Conservation (phyloP, 2,113 vertebrate genomes). For the Chloroceryle aenea region DNA sequence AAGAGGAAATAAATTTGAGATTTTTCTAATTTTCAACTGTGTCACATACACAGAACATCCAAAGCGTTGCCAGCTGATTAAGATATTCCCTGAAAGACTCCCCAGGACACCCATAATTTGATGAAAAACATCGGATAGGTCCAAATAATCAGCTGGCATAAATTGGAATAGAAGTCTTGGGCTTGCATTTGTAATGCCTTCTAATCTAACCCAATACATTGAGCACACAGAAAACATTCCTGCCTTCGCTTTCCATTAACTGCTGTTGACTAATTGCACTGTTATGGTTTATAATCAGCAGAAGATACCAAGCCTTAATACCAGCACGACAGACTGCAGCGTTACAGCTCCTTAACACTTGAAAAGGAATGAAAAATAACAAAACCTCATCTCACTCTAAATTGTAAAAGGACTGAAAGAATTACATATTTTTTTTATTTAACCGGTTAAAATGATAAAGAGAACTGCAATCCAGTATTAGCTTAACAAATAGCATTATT, state of each 20-base stretch:
- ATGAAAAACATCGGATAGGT: not conserved
- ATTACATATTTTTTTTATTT: not conserved
- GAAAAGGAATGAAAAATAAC: not conserved
- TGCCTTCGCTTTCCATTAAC: not conserved
- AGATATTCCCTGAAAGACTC: not conserved
- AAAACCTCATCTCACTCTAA: not conserved
- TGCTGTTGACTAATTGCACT: not conserved
- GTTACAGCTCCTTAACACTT: not conserved
- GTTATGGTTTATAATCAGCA: not conserved
- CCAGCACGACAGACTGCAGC: not conserved
- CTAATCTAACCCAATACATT: not conserved
- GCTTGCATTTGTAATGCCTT: not conserved
- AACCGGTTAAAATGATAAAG: not conserved
- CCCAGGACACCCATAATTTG: not conserved
- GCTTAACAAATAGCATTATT: not conserved
- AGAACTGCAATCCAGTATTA: not conserved
- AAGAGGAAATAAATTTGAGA: not conserved
- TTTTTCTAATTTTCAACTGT: not conserved
- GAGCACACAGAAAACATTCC: not conserved
- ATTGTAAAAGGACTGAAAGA: not conserved
- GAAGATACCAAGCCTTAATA: not conserved
- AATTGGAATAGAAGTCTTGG: not conserved
- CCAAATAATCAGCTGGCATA: not conserved
- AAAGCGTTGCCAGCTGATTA: not conserved
- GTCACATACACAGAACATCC: not conserved